Evolutionary conservation across 2,888 invertebrate species (phyloP).

Genomic region (Adelognathus sp.): DNA sequence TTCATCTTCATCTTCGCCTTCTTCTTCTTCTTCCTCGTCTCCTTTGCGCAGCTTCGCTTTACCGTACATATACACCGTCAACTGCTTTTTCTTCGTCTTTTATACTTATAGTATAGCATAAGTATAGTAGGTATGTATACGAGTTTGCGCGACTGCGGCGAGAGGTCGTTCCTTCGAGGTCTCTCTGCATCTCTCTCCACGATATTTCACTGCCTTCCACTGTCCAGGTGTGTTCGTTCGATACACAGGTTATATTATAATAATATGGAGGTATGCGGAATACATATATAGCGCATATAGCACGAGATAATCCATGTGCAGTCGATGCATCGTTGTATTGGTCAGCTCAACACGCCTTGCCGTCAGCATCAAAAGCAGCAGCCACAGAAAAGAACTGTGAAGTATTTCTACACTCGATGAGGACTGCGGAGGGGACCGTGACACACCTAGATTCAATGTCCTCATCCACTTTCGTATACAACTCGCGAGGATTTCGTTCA

Average conservation of each 20-base stretch:
- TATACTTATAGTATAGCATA: constrained; percentile 27
- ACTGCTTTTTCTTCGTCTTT: constrained; percentile 42
- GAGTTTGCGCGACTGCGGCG: constrained; percentile 72
- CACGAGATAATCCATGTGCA: constrained; percentile 7
- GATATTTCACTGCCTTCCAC: constrained; percentile 11
- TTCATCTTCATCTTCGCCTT: neutral
- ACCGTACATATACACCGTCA: constrained; percentile 32
- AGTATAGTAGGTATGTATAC: constrained; percentile 35
- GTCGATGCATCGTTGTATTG: constrained; percentile 6
- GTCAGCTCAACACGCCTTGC: neutral
- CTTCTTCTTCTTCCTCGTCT: neutral
- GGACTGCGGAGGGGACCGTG: constrained; percentile 15
- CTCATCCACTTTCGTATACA: constrained; percentile 3
- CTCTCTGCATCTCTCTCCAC: constrained; percentile 27
- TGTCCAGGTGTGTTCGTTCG: constrained; percentile 51
- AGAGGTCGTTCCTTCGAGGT: constrained; percentile 72
- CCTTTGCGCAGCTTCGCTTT: constrained; percentile 39
- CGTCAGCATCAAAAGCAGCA: constrained; percentile 16
- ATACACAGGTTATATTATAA: constrained; percentile 32
- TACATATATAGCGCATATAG: constrained; percentile 21
- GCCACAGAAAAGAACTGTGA: neutral
- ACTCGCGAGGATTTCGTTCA: neutral
- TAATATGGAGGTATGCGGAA: constrained; percentile 42
- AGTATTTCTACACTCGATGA: constrained; percentile 13
- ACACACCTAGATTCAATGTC: constrained; percentile 44